These are phyloP conservation scores for Drosophila kepulauana DNA, from an alignment of 1,140 invertebrate genomes.

Conservation along the genomic window DNA sequence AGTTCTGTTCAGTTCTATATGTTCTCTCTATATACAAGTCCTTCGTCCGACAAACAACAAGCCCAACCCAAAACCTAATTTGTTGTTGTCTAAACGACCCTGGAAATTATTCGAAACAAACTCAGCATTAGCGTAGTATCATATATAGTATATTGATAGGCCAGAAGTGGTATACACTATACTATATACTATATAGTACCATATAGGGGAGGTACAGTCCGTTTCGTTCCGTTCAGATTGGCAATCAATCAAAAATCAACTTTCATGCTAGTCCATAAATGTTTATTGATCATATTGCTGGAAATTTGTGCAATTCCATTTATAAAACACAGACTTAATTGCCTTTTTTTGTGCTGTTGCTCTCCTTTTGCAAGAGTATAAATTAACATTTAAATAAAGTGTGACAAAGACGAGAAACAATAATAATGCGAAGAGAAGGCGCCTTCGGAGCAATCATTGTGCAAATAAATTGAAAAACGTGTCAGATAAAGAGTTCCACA, in stretches of 20 bases:
- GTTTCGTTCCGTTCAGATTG: conserved; percentile 10
- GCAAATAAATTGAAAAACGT: conserved; percentile 78
- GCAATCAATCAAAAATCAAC: conserved; percentile 51
- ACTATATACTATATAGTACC: no score
- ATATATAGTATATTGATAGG: background rate
- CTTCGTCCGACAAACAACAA: conserved; percentile 11
- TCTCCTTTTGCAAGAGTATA: conserved; percentile 16
- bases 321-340: conserved; percentile 37
- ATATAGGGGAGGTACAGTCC: background rate
- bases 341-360: conserved; percentile 1
- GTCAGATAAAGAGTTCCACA: conserved; percentile 52
- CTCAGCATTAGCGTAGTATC: no score
- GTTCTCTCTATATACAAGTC: conserved; percentile 11
- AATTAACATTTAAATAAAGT: conserved; percentile 42
- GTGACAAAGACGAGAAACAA: conserved; percentile 2
- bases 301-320: conserved; percentile 30
- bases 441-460: conserved; percentile 33
- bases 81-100: conserved; percentile 7
- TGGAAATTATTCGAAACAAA: background rate
- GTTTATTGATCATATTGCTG: conserved; percentile 46
- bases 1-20: background rate
- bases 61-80: conserved; percentile 2
- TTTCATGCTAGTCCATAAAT: conserved; percentile 42
- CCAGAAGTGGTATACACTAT: no score
- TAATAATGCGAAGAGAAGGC: background rate